phyloP scores from a whole-genome alignment of 1,140 invertebrate genomes.

The Drosophila nigromelanica region DNA sequence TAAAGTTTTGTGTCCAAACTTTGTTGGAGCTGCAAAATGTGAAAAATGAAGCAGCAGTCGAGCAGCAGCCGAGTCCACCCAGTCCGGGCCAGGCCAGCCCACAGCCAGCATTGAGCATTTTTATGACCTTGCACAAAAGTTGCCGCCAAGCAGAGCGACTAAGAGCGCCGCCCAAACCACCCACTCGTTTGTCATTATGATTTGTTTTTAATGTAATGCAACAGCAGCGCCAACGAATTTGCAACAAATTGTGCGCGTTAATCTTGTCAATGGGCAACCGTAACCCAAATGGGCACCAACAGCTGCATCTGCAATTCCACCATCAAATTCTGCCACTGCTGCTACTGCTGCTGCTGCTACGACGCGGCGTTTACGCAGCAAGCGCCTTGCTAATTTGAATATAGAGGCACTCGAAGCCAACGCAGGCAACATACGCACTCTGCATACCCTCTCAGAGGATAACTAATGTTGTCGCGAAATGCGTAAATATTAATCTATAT shows the following conservation, averaged over 20 bases:
- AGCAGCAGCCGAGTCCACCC: background rate
- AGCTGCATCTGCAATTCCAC: conserved; percentile 4
- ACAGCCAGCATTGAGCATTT: conserved; percentile 32
- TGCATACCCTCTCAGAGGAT: conserved; percentile 4
- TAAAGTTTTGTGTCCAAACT: conserved; percentile 55
- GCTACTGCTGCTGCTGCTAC: background rate
- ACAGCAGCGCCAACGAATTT: conserved; percentile 47
- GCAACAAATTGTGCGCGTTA: conserved; percentile 71
- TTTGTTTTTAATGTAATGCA: conserved; percentile 53
- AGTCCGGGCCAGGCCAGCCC: background rate
- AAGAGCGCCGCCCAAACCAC: conserved; percentile 8
- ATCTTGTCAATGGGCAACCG: conserved; percentile 46
- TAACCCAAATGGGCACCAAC: conserved; percentile 13
- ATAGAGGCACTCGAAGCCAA: background rate
- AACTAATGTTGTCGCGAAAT: background rate
- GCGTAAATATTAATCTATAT: too few relatives aligned
- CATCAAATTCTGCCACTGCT: background rate
- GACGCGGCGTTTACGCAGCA: conserved; percentile 16
- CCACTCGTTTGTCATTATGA: conserved; percentile 56
- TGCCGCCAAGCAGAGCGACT: background rate
- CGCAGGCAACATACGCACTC: conserved; percentile 37
- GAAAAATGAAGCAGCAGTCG: conserved; percentile 43
- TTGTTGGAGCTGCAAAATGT: conserved; percentile 41
- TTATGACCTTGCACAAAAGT: conserved; percentile 58
- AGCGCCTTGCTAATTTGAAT: conserved; percentile 6